Percentiles rank a stretch among this genome's conserved stretches.
These are phyloP conservation scores for Mesoclemmys tuberculata DNA, from an alignment of 2,113 vertebrate genomes.

Conservation along the genomic window DNA sequence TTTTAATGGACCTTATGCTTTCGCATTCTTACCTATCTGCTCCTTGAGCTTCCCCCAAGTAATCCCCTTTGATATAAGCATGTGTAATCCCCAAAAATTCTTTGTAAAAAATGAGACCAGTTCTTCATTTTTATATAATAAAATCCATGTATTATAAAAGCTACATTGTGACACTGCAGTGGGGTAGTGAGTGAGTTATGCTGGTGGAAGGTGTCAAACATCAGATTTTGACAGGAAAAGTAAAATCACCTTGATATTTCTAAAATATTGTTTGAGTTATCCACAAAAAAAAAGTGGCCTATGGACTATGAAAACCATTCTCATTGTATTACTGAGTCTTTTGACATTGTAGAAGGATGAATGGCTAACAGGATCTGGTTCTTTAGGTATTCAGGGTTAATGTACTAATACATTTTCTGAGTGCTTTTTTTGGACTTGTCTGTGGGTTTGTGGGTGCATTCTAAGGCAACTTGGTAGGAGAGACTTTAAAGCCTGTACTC, in stretches of 20 bases:
- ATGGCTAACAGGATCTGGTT: background rate
- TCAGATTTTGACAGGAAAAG: background rate
- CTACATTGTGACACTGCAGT: background rate
- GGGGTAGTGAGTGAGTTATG: background rate
- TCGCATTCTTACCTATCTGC: background rate
- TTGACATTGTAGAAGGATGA: background rate
- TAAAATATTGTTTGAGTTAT: background rate
- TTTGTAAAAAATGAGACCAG: background rate
- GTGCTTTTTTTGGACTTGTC: background rate
- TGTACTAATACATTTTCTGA: background rate
- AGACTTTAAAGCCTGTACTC: background rate
- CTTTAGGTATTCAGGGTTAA: background rate
- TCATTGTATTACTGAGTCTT: background rate
- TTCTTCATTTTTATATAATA: background rate
- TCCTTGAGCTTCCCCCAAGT: background rate
- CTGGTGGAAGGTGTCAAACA: background rate
- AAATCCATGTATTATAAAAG: background rate
- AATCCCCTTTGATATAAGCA: constrained; percentile 1
- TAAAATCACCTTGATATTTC: background rate
- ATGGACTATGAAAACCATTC: background rate
- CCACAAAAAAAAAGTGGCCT: background rate
- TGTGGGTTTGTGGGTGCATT: background rate
- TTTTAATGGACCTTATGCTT: background rate
- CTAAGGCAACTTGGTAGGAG: background rate
- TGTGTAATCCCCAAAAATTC: background rate